Base-by-base conservation (phyloP, 2,113 vertebrate species). In the Okapia johnstoni region DNA sequence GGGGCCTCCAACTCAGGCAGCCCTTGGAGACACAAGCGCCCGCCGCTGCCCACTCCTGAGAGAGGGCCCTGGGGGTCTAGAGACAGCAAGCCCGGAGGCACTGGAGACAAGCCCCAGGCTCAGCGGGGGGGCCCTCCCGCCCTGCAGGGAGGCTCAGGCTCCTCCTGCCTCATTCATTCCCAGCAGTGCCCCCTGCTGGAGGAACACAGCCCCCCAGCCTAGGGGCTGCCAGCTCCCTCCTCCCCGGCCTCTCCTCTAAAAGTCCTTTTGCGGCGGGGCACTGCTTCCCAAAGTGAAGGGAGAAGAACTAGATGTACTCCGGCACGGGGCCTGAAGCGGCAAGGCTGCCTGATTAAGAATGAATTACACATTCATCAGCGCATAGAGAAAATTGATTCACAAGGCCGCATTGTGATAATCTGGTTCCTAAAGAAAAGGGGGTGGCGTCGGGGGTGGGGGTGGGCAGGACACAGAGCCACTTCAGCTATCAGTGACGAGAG, bases 341-440 rank as follows among this genome's bases (percentile, higher is more conserved):
- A 14, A 97, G 87, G 93, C 97, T 57, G 97, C 85, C 97, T 98
- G 98, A 99, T 98, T 98, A 98, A 98, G 98, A 98, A 97, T 97
- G 26, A 98, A 98, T 98, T 99, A 98, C 98, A 97, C 98, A 96
- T 98, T 98, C 96, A 96, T 98, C 98, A 98, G 98, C 73, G 97
- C 61, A 0, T 92, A 97, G 96, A 97, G 85, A 98, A 98, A 98
- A 98, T 93, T 98, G 98, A 99, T 99, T 99, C 98, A 98, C 98
- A 98, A 98, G 97, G 98, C 98, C 48, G 88, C 96, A 98, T 93
- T 98, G 98, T 98, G 98, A 98, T 98, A 95, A 98, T 98, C 98
- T 98, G 85, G 97, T 97, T 98, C 97, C 97, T 96, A 97, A 97
- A 97, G 97, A 98, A 97, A 97, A 85, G 84, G 77, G 95, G 98